A percentile compares a stretch with the other conserved stretches of the same genome.
Conservation (phyloP, 2,113 vertebrate species). For the Clinocottus analis region DNA sequence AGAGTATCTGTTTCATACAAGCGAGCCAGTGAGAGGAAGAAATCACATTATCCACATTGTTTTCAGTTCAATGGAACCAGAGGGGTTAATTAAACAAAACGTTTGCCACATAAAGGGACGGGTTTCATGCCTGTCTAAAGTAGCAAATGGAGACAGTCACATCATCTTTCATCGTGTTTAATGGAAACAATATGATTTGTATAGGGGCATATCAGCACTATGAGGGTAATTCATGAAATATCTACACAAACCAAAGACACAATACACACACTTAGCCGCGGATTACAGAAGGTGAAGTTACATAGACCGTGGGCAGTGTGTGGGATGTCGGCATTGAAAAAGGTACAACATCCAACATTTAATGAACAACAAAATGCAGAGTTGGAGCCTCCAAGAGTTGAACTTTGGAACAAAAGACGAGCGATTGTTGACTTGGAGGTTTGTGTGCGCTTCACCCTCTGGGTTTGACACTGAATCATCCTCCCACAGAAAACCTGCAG, state of each 20-base stretch:
- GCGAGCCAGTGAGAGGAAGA: conserved; percentile 27
- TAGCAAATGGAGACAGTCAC: not conserved
- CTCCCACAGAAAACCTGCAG: not conserved
- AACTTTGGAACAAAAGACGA: not conserved
- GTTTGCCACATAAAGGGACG: not conserved
- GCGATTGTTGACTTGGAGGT: not conserved
- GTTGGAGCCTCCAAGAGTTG: not conserved
- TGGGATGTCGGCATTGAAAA: not conserved
- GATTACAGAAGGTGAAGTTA: not conserved
- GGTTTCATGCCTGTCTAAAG: conserved; percentile 36
- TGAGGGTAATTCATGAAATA: conserved; percentile 18
- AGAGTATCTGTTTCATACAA: conserved; percentile 47
- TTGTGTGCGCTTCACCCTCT: not conserved
- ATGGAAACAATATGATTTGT: conserved; percentile 24
- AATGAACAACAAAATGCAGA: not conserved
- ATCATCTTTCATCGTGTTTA: conserved; percentile 29
- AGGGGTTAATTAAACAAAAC: conserved; percentile 46
- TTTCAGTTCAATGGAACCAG: conserved; percentile 15
- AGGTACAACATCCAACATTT: not conserved
- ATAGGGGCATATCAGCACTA: not conserved
- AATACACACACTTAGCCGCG: not conserved
- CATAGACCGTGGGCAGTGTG: not conserved
- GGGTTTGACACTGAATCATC: conserved; percentile 1
- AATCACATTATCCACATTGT: conserved; percentile 54
- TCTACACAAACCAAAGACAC: not conserved